A percentile compares a stretch with the other conserved stretches of the same genome.
phyloP scores from a whole-genome alignment of 1,140 invertebrate species.

The Heterodera schachtii region DNA sequence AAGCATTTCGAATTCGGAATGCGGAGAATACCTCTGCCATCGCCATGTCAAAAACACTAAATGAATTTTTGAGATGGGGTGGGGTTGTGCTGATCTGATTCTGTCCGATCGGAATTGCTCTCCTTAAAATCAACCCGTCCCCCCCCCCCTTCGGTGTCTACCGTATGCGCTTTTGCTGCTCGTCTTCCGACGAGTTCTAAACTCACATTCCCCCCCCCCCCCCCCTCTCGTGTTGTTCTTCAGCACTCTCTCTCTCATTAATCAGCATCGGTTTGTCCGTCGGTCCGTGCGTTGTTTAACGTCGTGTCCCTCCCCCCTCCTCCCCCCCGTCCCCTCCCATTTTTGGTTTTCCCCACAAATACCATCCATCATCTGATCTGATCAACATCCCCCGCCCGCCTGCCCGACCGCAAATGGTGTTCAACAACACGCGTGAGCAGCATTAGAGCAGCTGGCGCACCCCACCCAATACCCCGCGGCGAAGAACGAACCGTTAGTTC shows the following conservation, averaged over 20 bases:
- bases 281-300: not conserved
- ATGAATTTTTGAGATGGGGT: not conserved
- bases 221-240: not conserved
- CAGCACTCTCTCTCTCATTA: not conserved
- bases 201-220: not conserved
- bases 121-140: not conserved
- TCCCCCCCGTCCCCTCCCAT: not conserved
- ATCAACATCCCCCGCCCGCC: not conserved
- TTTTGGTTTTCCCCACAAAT: not conserved
- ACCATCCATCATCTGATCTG: not conserved
- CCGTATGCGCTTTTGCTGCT: not conserved
- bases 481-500: slow-evolving; percentile 11
- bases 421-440: slow-evolving; percentile 5
- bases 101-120: not conserved
- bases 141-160: not conserved
- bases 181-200: not conserved
- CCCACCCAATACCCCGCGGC: not conserved
- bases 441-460: not conserved
- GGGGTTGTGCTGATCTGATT: not conserved
- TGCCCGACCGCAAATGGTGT: not conserved
- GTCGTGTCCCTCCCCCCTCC: not conserved
- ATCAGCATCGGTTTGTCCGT: not conserved
- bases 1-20: not conserved
- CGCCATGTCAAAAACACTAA: not conserved
- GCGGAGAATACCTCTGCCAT: not conserved